Conservation (phyloP, 2,888 invertebrate genomes). For the Volucella bombylans region DNA sequence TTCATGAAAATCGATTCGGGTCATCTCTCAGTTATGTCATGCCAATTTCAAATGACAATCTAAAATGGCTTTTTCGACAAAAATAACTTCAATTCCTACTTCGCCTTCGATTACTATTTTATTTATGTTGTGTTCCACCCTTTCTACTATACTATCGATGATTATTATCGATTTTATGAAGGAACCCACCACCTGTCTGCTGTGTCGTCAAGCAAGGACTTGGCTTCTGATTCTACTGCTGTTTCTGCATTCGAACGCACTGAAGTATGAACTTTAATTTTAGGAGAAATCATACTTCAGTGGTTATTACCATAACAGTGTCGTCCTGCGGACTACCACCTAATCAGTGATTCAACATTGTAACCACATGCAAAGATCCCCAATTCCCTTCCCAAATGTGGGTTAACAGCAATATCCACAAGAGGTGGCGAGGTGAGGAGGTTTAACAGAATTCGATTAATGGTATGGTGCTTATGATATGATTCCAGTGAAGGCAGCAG, state of each 20-base stretch:
- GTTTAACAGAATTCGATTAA: constrained; percentile 34
- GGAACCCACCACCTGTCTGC: constrained; percentile 1
- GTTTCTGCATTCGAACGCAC: constrained; percentile 50
- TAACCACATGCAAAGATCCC: constrained; percentile 42
- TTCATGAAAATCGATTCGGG: not conserved
- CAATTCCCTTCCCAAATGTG: not conserved
- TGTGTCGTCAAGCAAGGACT: not conserved
- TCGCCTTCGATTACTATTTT: not conserved
- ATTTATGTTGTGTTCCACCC: not conserved
- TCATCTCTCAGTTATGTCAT: not conserved
- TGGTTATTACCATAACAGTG: constrained; percentile 34
- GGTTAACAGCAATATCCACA: constrained; percentile 6
- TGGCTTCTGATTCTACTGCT: not conserved
- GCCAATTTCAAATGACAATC: constrained; percentile 39
- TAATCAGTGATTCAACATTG: constrained; percentile 54
- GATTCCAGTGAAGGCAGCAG: not conserved
- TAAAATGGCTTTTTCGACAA: constrained; percentile 26
- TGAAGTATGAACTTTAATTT: constrained; percentile 49
- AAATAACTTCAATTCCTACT: constrained; percentile 30
- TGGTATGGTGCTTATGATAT: constrained; percentile 40
- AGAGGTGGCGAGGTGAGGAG: not conserved
- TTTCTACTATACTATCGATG: constrained; percentile 13
- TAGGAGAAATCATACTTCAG: constrained; percentile 35
- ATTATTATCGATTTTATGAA: constrained; percentile 52
- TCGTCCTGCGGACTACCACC: constrained; percentile 9